Conservation (phyloP, 2,888 invertebrate species). For the Schizotus pectinicornis region DNA sequence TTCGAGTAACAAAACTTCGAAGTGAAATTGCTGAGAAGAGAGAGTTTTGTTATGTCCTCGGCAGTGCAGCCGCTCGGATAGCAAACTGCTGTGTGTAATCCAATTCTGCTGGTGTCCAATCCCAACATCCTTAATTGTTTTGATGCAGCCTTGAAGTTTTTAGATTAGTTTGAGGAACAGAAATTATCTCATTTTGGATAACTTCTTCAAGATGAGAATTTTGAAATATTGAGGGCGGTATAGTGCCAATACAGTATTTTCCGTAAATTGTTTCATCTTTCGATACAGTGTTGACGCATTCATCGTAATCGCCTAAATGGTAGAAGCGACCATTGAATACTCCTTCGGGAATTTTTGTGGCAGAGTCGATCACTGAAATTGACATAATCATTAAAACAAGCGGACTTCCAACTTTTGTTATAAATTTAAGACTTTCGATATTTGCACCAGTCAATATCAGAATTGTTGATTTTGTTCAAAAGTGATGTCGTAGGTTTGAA, state of each 20-base stretch:
- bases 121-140: too few relatives aligned
- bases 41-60: not conserved
- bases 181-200: too few relatives aligned
- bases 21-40: not conserved
- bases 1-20: too few relatives aligned
- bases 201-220: too few relatives aligned
- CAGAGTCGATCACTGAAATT: constrained; percentile 26
- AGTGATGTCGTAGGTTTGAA: too few relatives aligned
- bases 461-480: too few relatives aligned
- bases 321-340: constrained; percentile 10
- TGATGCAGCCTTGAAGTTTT: too few relatives aligned
- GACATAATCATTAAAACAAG: not conserved
- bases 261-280: constrained; percentile 16
- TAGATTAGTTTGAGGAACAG: too few relatives aligned
- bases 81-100: not conserved
- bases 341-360: constrained; percentile 25
- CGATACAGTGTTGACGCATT: constrained; percentile 11
- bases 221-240: not conserved
- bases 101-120: too few relatives aligned
- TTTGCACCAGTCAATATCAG: too few relatives aligned
- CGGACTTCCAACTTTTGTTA: too few relatives aligned
- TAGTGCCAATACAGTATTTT: constrained; percentile 30
- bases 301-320: constrained; percentile 26
- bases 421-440: too few relatives aligned
- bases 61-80: not conserved